A percentile compares a stretch with the other conserved stretches of the same genome.
Evolutionary conservation across 1,140 invertebrate genomes (phyloP).

Genomic region (Lordiphosa stackelbergi): DNA sequence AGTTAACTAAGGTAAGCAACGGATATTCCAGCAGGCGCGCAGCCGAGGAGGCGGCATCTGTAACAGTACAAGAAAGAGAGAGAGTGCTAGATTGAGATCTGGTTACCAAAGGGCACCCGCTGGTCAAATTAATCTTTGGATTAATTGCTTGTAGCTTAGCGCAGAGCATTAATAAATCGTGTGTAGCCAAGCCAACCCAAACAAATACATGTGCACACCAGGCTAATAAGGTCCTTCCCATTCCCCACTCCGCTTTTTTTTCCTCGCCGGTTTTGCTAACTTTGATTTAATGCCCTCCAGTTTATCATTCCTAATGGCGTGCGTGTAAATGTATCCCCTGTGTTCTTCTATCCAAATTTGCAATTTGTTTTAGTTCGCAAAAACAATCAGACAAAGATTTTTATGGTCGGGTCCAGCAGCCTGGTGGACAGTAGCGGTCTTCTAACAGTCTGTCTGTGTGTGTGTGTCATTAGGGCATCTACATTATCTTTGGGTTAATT

Average conservation of each 20-base stretch:
- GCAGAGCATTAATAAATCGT: constrained; percentile 72
- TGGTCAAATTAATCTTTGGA: constrained; percentile 74
- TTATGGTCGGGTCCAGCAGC: constrained; percentile 25
- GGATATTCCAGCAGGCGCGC: constrained; percentile 11
- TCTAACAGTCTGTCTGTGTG: constrained; percentile 9
- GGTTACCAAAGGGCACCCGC: constrained; percentile 51
- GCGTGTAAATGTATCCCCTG: constrained; percentile 61
- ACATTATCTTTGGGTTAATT: constrained; percentile 50
- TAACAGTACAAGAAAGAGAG: constrained; percentile 16
- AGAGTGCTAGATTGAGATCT: constrained; percentile 44
- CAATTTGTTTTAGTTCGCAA: constrained; percentile 62
- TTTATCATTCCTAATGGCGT: constrained; percentile 73
- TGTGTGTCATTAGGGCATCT: constrained; percentile 28
- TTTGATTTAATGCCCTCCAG: constrained; percentile 72
- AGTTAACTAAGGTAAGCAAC: constrained; percentile 13
- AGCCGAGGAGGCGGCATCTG: constrained; percentile 38
- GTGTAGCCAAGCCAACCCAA: constrained; percentile 19
- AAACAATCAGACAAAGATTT: constrained; percentile 65
- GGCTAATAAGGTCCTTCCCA: constrained; percentile 53
- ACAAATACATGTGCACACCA: constrained; percentile 22
- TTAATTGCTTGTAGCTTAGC: constrained; percentile 74
- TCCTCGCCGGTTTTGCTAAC: constrained; percentile 51
- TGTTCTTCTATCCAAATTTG: constrained; percentile 32
- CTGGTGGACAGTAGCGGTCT: constrained; percentile 16
- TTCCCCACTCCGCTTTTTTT: constrained; percentile 22